A percentile compares a stretch with the other conserved stretches of the same genome.
phyloP scores from a whole-genome alignment of 2,797 vertebrate genomes.

The Amphiprion clarkii region DNA sequence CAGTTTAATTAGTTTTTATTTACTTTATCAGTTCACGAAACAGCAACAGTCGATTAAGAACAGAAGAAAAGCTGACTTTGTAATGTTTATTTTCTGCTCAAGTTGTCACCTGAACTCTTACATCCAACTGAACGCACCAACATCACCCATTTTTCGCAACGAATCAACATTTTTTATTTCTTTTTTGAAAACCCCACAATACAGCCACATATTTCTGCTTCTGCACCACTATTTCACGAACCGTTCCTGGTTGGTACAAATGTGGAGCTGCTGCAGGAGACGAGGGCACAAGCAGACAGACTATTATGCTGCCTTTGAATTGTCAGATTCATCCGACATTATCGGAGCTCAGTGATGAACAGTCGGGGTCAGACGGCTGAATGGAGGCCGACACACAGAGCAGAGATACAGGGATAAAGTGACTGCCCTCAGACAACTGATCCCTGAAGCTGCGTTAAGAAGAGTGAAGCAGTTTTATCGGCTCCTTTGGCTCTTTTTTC shows the following conservation, averaged over 20 bases:
- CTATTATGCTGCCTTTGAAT: slow-evolving; percentile 12
- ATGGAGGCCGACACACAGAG: slow-evolving; percentile 29
- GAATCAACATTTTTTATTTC: background rate
- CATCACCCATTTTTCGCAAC: no score
- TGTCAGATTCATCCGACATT: slow-evolving; percentile 45
- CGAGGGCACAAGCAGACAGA: slow-evolving; percentile 6
- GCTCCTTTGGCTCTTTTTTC: slow-evolving; percentile 30
- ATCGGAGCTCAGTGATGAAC: slow-evolving; percentile 46
- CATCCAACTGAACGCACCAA: no score
- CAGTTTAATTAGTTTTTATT: no score
- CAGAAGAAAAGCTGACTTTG: no score
- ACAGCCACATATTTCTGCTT: background rate
- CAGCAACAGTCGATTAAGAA: no score
- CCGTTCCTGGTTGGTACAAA: background rate
- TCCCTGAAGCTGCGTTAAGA: slow-evolving; percentile 51
- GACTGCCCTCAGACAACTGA: slow-evolving; percentile 34
- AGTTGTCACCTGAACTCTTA: no score
- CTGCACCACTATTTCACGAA: background rate
- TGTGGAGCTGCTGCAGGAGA: background rate
- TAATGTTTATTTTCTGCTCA: no score
- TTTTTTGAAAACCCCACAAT: background rate
- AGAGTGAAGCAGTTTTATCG: slow-evolving; percentile 32
- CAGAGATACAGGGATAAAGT: slow-evolving; percentile 45
- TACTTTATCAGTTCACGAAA: no score
- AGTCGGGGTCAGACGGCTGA: slow-evolving; percentile 42